Base-by-base conservation (phyloP, 2,888 invertebrate species). In the Arenicola marina region DNA sequence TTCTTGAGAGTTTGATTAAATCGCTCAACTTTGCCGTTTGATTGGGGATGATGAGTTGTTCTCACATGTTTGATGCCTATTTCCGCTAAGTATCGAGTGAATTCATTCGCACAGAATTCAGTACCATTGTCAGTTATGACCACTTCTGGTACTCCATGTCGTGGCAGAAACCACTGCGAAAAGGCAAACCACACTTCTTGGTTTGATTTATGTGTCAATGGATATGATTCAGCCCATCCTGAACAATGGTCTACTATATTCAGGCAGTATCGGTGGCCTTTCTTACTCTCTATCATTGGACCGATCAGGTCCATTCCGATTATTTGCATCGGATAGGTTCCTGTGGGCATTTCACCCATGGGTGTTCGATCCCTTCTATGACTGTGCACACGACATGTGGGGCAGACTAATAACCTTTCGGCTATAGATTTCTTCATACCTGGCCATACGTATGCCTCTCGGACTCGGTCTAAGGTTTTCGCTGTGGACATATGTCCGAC, bases 151-250 rank as follows among this genome's bases (percentile, higher is more conserved):
- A 24, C 38, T 7, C 21, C 33, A 24, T 56, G 56, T 4, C 56
- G n/a, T 38, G 56, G 56, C 4, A 56, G 4, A 24, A 56, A 38
- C 4, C 38, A 7, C 4, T 33, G 4, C 4, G 38, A 33, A 4
- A 15, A 56, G 4, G 21, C 28, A n/a, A 7, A 21, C 4, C 15
- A 21, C 38, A 15, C 38, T 38, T 38, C 11, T 38, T 38, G 38
- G 38, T 38, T 38, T 38, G 11, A 38, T 38, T 18, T 18, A 11
- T 38, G 38, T 15, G 38, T n/a, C n/a, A n/a, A n/a, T 4, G 56
- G 56, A 26, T 21, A 56, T 21, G 56, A 33, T 56, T 56, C 34
- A 7, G 56, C 56, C 56, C 56, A 56, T 7, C 33, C 56, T 7
- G 56, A 15, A 15, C 33, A 56, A 38, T 38, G 38, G 26, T 26